phyloP scores from a whole-genome alignment of 2,888 invertebrate genomes.

The Yponomeuta cagnagella region DNA sequence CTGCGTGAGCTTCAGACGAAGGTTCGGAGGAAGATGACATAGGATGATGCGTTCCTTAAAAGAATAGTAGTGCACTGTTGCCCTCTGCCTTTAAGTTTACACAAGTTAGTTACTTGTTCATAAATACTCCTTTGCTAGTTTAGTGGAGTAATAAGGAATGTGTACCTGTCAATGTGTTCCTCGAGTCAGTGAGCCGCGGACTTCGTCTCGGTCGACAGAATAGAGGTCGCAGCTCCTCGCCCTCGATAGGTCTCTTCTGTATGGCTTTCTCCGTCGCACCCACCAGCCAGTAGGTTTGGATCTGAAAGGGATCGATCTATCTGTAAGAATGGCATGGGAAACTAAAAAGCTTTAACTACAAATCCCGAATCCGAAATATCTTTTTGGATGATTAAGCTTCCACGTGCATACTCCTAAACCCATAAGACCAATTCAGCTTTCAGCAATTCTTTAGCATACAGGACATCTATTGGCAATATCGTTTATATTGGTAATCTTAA shows the following conservation, averaged over 20 bases:
- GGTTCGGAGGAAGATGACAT: too few relatives aligned
- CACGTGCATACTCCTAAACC: too few relatives aligned
- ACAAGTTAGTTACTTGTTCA: too few relatives aligned
- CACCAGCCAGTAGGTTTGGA: slow-evolving; percentile 82
- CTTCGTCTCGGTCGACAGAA: slow-evolving; percentile 89
- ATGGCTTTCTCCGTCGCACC: slow-evolving; percentile 89
- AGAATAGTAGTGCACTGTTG: too few relatives aligned
- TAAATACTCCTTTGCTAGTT: neutral
- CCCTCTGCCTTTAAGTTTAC: too few relatives aligned
- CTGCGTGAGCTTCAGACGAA: too few relatives aligned
- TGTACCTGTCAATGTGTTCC: slow-evolving; percentile 83
- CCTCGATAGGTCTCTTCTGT: slow-evolving; percentile 83
- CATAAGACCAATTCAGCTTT: too few relatives aligned
- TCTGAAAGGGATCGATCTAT: slow-evolving; percentile 11
- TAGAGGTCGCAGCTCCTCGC: slow-evolving; percentile 84
- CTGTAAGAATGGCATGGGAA: neutral
- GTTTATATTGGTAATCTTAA: too few relatives aligned
- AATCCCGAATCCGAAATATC: neutral
- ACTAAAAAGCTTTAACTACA: neutral
- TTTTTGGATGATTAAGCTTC: neutral
- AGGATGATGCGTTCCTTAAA: too few relatives aligned
- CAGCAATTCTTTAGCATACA: too few relatives aligned
- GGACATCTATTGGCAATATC: too few relatives aligned
- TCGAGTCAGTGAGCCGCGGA: slow-evolving; percentile 85
- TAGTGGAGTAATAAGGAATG: neutral